Percentiles rank a stretch among this genome's conserved stretches.
These are phyloP conservation scores for Helicoverpa zea DNA, from an alignment of 1,140 invertebrate genomes.

Conservation along the genomic window DNA sequence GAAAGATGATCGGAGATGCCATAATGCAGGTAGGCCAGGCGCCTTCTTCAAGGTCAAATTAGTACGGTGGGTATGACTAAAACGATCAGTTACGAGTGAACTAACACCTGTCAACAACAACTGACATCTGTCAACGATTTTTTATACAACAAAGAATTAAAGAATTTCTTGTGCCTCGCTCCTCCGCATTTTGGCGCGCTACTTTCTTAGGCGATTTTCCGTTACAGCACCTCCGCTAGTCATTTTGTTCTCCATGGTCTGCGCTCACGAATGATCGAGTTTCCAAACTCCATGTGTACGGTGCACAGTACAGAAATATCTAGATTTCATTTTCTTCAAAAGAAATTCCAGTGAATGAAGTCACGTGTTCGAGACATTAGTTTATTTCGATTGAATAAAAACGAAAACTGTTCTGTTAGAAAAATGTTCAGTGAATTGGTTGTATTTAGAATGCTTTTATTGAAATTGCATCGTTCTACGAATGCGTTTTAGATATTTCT, in stretches of 20 bases:
- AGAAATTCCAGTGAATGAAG: constrained; percentile 20
- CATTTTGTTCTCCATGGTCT: neutral
- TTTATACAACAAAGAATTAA: no score
- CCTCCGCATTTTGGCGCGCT: no score
- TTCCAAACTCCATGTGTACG: constrained; percentile 7
- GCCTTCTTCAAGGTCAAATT: no score
- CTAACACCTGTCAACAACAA: no score
- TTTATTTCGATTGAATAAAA: constrained; percentile 35
- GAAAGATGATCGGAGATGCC: no score
- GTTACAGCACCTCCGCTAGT: no score
- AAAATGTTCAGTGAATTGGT: constrained; percentile 13
- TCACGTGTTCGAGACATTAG: constrained; percentile 32
- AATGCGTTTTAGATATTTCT: constrained; percentile 12
- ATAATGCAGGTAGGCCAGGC: no score
- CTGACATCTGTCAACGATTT: no score
- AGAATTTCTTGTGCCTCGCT: no score
- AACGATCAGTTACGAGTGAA: no score
- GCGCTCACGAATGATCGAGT: constrained; percentile 30
- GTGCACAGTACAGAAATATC: constrained; percentile 13
- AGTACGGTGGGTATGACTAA: no score
- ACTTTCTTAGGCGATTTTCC: no score
- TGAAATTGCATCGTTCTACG: neutral
- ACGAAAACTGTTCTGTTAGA: constrained; percentile 17
- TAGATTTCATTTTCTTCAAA: constrained; percentile 31
- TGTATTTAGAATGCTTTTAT: constrained; percentile 16